Evolutionary conservation across 2,797 vertebrate genomes (phyloP).

Genomic region (Mastacembelus armatus): DNA sequence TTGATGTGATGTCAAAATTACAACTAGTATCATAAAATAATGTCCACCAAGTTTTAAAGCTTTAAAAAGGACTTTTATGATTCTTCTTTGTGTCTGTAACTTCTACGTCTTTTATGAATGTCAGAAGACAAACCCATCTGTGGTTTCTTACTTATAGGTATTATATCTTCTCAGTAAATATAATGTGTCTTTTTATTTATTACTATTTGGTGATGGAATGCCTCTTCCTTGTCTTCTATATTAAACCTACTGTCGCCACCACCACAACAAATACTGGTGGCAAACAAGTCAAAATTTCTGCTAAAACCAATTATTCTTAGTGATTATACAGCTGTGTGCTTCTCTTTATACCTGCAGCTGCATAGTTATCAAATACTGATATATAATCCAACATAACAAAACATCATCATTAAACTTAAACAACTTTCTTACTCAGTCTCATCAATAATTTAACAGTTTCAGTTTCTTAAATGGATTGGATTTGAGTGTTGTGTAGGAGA

Average conservation of each 20-base stretch:
- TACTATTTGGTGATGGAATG: background rate
- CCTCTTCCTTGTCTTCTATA: background rate
- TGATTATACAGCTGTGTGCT: background rate
- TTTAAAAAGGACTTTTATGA: no score
- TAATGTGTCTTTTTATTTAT: constrained; percentile 5
- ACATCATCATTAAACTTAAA: background rate
- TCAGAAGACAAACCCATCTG: background rate
- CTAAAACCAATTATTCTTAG: background rate
- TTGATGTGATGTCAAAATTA: background rate
- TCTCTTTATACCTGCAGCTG: background rate
- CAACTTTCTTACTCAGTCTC: background rate
- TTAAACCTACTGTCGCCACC: background rate
- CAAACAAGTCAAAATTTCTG: background rate
- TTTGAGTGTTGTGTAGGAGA: background rate
- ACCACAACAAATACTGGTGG: background rate
- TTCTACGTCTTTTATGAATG: background rate
- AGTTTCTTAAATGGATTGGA: background rate
- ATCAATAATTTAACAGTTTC: background rate
- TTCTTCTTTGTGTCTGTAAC: background rate
- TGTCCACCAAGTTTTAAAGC: no score
- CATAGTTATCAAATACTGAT: background rate
- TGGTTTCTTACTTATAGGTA: background rate
- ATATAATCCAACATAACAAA: background rate
- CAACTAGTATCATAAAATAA: background rate
- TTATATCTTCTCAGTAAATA: background rate